Evolutionary conservation across 2,113 vertebrate genomes (phyloP), one percentile per base, ranked within the genome.

Genomic region (Sturnira hondurensis): DNA sequence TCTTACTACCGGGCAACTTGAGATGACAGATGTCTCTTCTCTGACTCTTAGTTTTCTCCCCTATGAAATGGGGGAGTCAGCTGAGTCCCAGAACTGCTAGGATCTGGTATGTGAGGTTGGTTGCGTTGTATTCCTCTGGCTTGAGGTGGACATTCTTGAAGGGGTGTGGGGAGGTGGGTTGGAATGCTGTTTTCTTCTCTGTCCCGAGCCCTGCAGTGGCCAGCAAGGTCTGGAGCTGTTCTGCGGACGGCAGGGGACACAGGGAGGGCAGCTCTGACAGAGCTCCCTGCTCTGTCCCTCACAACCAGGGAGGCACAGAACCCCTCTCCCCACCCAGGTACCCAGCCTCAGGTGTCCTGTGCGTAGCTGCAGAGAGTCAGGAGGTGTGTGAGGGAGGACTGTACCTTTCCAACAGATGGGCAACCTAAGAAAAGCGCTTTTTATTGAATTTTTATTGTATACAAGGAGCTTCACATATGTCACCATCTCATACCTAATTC

Each of bases 191-290:
- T 70, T 20, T 92, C 80, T 50, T 71, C 28, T 88, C 81, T 85
- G 31, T 58, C 31, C 63, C 41, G 61, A 52, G 78, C 11, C 2
- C 52, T 19, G 0, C 8, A 0, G 68, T 84, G 56, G 20, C 47
- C 19, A 33, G 70, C 41, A 67, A 87, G 43, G 22, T 89, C 38
- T 12, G 50, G 87, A 70, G 56, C 80, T 13, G 1, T 50, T 70
- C 33, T 43, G 33, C 26, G 31, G 81, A 2, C 8, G 52, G 41
- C 45, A 50, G 81, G 22, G 28, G 28, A 1, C 0, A 0, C 8
- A 52, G 12, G 45, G 19, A 31, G 31, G 31, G 74, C 8, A 19
- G 20, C 43, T 86, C 33, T 16, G 50, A 5, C 33, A 7, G 36
- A 41, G 45, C 2, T 47, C 38, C 24, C 65, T 26, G 56, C 81